Percentiles rank a stretch among this genome's conserved stretches.
These are phyloP conservation scores for Stomatorhinus ivindoensis DNA, from an alignment of 2,113 vertebrate species.

Conservation along the genomic window DNA sequence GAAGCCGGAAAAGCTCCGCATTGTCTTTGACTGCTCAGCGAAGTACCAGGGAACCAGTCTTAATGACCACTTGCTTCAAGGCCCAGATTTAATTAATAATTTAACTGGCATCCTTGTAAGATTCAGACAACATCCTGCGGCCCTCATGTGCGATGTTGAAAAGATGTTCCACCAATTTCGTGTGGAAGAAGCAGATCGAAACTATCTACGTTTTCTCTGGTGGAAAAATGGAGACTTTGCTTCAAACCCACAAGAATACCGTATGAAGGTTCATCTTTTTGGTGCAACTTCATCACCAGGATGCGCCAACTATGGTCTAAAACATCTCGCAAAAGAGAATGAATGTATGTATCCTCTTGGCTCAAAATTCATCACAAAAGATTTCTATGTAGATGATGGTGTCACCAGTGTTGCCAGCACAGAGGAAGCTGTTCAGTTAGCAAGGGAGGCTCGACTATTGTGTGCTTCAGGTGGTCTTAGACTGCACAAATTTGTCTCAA, in stretches of 20 bases:
- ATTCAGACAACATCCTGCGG: background rate
- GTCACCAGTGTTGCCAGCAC: background rate
- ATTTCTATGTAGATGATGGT: constrained; percentile 16
- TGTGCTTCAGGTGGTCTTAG: constrained; percentile 2
- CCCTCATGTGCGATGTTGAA: too few relatives aligned
- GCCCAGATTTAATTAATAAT: background rate
- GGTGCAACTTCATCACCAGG: too few relatives aligned
- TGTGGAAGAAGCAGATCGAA: too few relatives aligned
- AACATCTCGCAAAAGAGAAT: too few relatives aligned
- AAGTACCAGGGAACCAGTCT: constrained; percentile 1
- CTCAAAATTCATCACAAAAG: background rate
- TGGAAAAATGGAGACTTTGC: too few relatives aligned
- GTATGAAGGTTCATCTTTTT: too few relatives aligned
- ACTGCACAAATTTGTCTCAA: constrained; percentile 14
- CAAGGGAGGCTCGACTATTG: background rate
- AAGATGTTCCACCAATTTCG: too few relatives aligned
- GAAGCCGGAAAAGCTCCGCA: background rate
- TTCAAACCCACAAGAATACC: too few relatives aligned
- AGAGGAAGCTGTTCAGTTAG: background rate
- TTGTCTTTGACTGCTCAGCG: background rate
- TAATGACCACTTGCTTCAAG: constrained; percentile 6
- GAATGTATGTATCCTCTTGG: too few relatives aligned
- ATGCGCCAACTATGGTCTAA: too few relatives aligned
- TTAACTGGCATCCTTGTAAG: background rate
- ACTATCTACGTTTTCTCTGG: too few relatives aligned